Evolutionary conservation across 2,888 invertebrate genomes (phyloP).

Genomic region (Nysson spinosus): DNA sequence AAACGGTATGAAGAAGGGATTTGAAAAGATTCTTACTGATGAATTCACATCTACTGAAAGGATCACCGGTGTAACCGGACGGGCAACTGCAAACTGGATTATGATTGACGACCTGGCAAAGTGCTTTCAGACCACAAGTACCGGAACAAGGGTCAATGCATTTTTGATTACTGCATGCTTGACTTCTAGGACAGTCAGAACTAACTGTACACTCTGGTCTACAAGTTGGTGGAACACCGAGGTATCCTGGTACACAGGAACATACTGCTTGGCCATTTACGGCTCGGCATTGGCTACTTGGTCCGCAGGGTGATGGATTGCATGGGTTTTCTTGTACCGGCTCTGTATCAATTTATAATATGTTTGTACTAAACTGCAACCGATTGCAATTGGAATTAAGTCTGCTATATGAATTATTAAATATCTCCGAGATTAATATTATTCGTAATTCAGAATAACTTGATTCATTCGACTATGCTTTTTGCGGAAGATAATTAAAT

Average conservation of each 20-base stretch:
- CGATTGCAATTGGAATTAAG: too few species aligned
- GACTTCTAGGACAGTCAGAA: constrained; percentile 86
- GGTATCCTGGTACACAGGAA: constrained; percentile 85
- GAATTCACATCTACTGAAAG: constrained; percentile 83
- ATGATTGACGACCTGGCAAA: constrained; percentile 85
- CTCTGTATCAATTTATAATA: constrained; percentile 79
- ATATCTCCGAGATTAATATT: too few species aligned
- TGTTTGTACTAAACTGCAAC: too few species aligned
- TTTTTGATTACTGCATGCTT: constrained; percentile 87
- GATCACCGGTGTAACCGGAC: constrained; percentile 85
- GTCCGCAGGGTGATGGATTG: constrained; percentile 86
- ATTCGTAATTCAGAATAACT: too few species aligned
- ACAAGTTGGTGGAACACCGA: constrained; percentile 85
- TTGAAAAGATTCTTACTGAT: constrained; percentile 54
- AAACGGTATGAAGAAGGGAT: too few species aligned
- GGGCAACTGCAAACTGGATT: constrained; percentile 83
- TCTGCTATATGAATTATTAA: too few species aligned
- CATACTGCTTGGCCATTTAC: constrained; percentile 83
- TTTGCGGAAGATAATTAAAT: too few species aligned
- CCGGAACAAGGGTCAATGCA: constrained; percentile 90
- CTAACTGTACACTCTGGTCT: constrained; percentile 90
- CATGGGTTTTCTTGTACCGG: constrained; percentile 79
- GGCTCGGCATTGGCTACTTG: constrained; percentile 86
- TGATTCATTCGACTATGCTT: too few species aligned
- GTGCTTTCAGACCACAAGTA: constrained; percentile 87